Conservation (phyloP, 2,113 vertebrate genomes). For the Jaculus jaculus region DNA sequence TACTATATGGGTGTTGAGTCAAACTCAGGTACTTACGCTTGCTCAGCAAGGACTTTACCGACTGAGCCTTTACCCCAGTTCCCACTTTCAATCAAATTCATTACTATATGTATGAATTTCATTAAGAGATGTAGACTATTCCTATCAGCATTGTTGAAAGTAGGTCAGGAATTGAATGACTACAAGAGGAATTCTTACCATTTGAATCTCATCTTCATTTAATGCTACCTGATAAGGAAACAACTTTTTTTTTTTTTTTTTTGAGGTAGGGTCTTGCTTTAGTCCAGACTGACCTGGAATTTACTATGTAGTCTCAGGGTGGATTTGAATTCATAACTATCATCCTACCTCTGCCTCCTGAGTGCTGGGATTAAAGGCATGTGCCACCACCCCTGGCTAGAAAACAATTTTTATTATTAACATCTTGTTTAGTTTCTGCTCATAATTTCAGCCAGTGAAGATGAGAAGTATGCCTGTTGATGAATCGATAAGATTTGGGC, state of each 20-base stretch:
- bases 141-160: slow-evolving; percentile 13
- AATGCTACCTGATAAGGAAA: neutral
- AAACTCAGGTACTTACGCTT: too few species aligned
- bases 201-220: neutral
- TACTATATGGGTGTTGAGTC: too few species aligned
- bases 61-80: too few species aligned
- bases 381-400: neutral
- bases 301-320: too few species aligned
- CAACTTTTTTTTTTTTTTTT: neutral
- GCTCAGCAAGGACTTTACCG: too few species aligned
- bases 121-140: neutral
- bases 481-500: neutral
- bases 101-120: slow-evolving; percentile 15
- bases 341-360: too few species aligned
- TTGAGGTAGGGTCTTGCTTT: too few species aligned
- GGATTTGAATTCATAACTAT: too few species aligned
- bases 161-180: neutral
- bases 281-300: too few species aligned
- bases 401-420: neutral
- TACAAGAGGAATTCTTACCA: slow-evolving; percentile 19
- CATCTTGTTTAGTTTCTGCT: neutral
- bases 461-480: neutral
- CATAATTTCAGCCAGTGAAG: neutral
- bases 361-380: too few species aligned
- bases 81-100: slow-evolving; percentile 21